These are phyloP conservation scores for Passer domesticus DNA, from an alignment of 2,113 vertebrate species.

Conservation along the genomic window DNA sequence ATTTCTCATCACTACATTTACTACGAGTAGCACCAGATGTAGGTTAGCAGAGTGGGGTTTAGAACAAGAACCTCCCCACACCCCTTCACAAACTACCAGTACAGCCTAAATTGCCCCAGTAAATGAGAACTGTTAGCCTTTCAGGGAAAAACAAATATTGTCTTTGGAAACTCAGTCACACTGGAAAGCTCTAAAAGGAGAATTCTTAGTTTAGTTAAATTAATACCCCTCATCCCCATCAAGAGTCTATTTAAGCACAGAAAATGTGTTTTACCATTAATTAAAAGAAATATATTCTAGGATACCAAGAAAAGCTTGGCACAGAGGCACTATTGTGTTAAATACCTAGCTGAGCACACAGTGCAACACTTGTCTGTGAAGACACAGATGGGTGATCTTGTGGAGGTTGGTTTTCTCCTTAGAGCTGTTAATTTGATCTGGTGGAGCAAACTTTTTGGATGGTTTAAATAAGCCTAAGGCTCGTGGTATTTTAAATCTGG, in stretches of 20 bases:
- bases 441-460: not conserved
- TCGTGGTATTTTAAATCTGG: not conserved
- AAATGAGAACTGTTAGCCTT: not conserved
- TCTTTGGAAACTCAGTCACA: not conserved
- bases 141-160: not conserved
- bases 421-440: not conserved
- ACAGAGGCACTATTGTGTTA: not conserved
- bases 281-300: not conserved
- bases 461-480: not conserved
- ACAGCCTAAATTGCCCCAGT: not conserved
- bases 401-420: not conserved
- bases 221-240: not conserved
- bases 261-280: not conserved
- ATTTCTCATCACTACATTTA: not conserved
- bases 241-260: not conserved
- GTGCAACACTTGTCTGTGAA: not conserved
- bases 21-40: not conserved
- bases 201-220: not conserved
- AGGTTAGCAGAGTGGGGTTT: not conserved
- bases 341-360: fast-evolving
- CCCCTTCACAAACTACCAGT: not conserved
- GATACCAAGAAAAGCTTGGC: not conserved
- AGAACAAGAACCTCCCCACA: not conserved
- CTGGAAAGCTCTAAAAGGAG: not conserved
- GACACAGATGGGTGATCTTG: not conserved